Base-by-base conservation (phyloP, 2,113 vertebrate species). In the Oplegnathus fasciatus region DNA sequence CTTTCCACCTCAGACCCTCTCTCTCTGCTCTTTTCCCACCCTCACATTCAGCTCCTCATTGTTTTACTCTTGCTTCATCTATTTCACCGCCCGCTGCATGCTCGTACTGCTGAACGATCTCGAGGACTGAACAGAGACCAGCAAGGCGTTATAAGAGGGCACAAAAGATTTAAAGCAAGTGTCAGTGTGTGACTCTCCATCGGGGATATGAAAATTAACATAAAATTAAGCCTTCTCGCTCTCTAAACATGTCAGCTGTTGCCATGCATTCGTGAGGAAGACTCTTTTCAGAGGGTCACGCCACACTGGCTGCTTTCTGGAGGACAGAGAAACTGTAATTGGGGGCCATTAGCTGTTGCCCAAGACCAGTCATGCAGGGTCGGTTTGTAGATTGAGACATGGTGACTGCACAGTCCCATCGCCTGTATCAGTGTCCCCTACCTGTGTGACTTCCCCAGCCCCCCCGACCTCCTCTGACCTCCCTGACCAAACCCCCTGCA, bases 301-400 rank as follows among this genome's bases (percentile, higher is more conserved):
- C 95, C 88, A 91, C 91, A 90, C 82, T 87, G 91, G 88, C 89
- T 93, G 91, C 95, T 93, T 91, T 93, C 86, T 95, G 87, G 84
- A 95, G 93, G 92, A 94, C 93, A 93, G 89, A 92, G 85, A 85
- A 88, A 93, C 86, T 88, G 86, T 93, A 94, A 92, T 93, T 93
- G 92, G 88, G 90, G 90, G 86, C 87, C 93, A 93, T 94, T 95
- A 94, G 92, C 76, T 86, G 81, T 76, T 88, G 88, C 80, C 92
- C 79, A 78, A 74, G 90, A 86, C 90, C 80, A 87, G 86, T 94
- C 94, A 92, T 91, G 94, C 93, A 87, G 80, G 78, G 61, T 83
- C 26, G 15, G 85, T 87, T 92, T 88, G 90, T 78, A 91, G 91
- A 95, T 92, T 92, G 90, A 86, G 91, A 90, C 84, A 88, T 88